Conservation (phyloP, 2,113 vertebrate species). For the Mirza zaza region DNA sequence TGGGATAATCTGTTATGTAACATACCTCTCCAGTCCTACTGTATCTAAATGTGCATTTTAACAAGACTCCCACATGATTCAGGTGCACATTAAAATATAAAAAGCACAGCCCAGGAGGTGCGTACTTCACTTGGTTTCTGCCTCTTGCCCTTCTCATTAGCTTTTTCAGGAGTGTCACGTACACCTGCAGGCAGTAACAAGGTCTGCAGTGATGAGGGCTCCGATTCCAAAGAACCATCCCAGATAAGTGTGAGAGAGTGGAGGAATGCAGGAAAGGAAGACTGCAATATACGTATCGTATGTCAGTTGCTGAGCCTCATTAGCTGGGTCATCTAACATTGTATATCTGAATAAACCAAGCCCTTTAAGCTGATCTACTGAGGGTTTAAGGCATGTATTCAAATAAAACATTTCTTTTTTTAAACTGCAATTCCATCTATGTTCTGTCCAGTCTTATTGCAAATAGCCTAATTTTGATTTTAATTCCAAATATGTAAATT, state of each 20-base stretch:
- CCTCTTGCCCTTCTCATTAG: not conserved
- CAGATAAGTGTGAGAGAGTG: not conserved
- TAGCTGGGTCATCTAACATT: not conserved
- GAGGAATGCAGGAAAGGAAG: not conserved
- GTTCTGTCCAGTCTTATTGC: conserved; percentile 41
- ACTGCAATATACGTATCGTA: not conserved
- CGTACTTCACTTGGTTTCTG: not conserved
- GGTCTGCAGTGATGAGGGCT: not conserved
- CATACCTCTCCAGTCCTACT: not conserved
- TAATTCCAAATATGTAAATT: conserved; percentile 72
- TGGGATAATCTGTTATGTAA: not conserved
- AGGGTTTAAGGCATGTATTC: not conserved
- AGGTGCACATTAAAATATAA: not conserved
- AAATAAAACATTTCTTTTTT: conserved; percentile 41
- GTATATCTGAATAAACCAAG: not conserved
- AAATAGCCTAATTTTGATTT: conserved; percentile 69
- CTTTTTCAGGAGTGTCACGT: not conserved
- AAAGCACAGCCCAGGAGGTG: not conserved
- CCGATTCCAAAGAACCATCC: not conserved
- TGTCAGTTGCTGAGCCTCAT: conserved; percentile 1
- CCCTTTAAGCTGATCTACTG: not conserved
- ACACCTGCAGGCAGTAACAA: not conserved
- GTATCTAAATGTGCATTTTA: not conserved
- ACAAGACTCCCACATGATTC: not conserved
- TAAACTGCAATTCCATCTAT: conserved; percentile 48